Evolutionary conservation across 2,888 invertebrate genomes (phyloP).

Genomic region (Hesperia comma): DNA sequence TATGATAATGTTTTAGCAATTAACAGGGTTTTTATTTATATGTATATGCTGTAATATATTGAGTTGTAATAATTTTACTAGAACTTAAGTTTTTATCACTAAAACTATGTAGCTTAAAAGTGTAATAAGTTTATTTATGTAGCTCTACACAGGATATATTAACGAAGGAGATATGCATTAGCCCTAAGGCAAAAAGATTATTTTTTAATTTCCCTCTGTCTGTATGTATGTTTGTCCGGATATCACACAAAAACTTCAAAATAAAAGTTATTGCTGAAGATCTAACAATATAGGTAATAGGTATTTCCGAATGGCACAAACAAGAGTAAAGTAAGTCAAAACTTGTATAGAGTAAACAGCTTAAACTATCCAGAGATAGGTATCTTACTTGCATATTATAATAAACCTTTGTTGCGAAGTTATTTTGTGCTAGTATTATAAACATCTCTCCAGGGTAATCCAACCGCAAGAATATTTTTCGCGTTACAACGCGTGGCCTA

Average conservation of each 20-base stretch:
- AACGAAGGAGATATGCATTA: too few species aligned
- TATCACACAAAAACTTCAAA: too few species aligned
- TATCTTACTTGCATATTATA: background rate
- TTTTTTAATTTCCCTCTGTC: too few species aligned
- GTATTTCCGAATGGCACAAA: background rate
- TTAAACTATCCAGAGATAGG: background rate
- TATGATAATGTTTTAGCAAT: slow-evolving; percentile 17
- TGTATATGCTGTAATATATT: slow-evolving; percentile 1
- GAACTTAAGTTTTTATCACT: too few species aligned
- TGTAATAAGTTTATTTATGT: too few species aligned
- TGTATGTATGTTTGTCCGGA: too few species aligned
- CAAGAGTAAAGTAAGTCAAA: background rate
- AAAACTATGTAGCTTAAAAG: too few species aligned
- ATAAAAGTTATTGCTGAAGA: background rate
- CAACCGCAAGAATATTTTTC: slow-evolving; percentile 13
- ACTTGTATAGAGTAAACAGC: background rate
- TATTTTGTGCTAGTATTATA: slow-evolving; percentile 14
- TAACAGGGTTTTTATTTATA: slow-evolving; percentile 21
- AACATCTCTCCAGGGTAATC: slow-evolving; percentile 21
- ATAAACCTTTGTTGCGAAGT: background rate
- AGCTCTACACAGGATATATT: too few species aligned
- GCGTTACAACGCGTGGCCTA: background rate
- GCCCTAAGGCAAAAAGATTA: too few species aligned
- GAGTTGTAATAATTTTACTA: too few species aligned
- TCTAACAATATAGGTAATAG: background rate